These are phyloP conservation scores for Illadopsis cleaveri DNA, from an alignment of 2,113 vertebrate species.

Conservation along the genomic window DNA sequence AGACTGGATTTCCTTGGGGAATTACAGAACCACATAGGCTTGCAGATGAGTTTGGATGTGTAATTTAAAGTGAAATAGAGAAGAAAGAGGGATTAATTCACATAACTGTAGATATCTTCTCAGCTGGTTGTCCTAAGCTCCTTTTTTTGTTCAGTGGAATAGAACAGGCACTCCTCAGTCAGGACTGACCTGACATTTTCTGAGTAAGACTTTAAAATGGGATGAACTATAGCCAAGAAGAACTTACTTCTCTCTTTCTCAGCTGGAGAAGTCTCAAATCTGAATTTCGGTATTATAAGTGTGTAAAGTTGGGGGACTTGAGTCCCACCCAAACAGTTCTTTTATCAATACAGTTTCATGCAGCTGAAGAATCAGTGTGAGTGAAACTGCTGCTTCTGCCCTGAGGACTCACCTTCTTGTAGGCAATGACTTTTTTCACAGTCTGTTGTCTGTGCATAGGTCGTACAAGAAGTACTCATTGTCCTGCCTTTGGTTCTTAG, in stretches of 20 bases:
- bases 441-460: fast-evolving
- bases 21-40: neutral
- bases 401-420: neutral
- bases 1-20: neutral
- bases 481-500: neutral
- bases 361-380: neutral
- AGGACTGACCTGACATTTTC: neutral
- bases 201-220: neutral
- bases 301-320: neutral
- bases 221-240: neutral
- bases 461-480: neutral
- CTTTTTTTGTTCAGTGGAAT: neutral
- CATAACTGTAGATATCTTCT: neutral
- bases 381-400: neutral
- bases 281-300: neutral
- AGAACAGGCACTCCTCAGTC: neutral
- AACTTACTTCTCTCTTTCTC: neutral
- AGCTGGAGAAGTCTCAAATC: neutral
- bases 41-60: neutral
- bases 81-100: neutral
- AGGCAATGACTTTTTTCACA: neutral
- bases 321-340: neutral
- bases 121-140: neutral
- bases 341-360: neutral
- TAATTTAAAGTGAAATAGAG: neutral